phyloP scores from a whole-genome alignment of 1,140 invertebrate species.

The Lordiphosa clarofinis region DNA sequence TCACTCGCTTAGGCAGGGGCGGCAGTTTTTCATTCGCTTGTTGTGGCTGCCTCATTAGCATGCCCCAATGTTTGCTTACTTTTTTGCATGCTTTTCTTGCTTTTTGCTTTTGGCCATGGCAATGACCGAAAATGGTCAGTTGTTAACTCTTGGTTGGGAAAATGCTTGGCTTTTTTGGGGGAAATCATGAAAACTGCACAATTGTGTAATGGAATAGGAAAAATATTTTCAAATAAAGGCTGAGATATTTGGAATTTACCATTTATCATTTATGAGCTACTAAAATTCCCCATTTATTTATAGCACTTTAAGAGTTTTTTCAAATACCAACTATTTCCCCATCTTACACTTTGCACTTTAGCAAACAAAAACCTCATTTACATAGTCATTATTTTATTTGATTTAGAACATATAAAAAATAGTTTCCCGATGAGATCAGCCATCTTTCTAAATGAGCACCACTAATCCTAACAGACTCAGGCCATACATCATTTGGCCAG shows the following conservation, averaged over 20 bases:
- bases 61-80: slow-evolving; percentile 51
- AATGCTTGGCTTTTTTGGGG: slow-evolving; percentile 15
- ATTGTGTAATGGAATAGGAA: slow-evolving; percentile 10
- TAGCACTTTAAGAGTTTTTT: too few relatives aligned
- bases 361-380: too few relatives aligned
- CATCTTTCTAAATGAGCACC: slow-evolving; percentile 16
- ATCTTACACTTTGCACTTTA: too few relatives aligned
- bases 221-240: too few relatives aligned
- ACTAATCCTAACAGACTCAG: slow-evolving; percentile 11
- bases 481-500: slow-evolving; percentile 29
- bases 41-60: slow-evolving; percentile 61
- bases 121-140: slow-evolving; percentile 65
- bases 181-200: slow-evolving; percentile 33
- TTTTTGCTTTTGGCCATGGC: slow-evolving; percentile 45
- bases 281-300: too few relatives aligned
- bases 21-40: slow-evolving; percentile 9
- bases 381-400: too few relatives aligned
- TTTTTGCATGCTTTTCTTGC: slow-evolving; percentile 18
- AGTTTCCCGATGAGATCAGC: too few relatives aligned
- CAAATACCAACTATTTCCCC: too few relatives aligned
- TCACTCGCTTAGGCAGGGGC: slow-evolving; percentile 20
- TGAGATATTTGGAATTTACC: too few relatives aligned
- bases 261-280: too few relatives aligned
- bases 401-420: too few relatives aligned
- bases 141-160: slow-evolving; percentile 37